Evolutionary conservation across 2,888 invertebrate species (phyloP).

Genomic region (Patella depressa): DNA sequence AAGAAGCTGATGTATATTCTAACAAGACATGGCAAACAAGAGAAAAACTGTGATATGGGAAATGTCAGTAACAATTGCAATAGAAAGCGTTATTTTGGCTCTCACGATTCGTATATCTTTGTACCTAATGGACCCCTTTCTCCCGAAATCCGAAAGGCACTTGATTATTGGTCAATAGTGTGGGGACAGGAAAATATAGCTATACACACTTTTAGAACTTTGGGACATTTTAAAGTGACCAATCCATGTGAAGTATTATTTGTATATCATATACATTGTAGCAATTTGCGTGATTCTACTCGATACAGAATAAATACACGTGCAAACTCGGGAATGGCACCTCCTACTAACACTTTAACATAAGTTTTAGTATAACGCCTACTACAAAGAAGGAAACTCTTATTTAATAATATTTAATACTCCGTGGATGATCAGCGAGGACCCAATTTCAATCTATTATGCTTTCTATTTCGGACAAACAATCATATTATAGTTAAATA

Average conservation of each 20-base stretch:
- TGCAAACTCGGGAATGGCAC: not conserved
- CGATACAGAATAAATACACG: not conserved
- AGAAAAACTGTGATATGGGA: slow-evolving; percentile 20
- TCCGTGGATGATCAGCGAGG: no score
- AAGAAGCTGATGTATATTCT: slow-evolving; percentile 20
- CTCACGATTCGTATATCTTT: slow-evolving; percentile 24
- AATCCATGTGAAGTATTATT: slow-evolving; percentile 25
- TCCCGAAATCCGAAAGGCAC: not conserved
- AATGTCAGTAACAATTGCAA: not conserved
- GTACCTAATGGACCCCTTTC: slow-evolving; percentile 11
- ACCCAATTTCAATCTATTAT: no score
- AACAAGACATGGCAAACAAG: slow-evolving; percentile 17
- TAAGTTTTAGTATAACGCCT: not conserved
- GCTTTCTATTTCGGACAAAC: no score
- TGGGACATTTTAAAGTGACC: slow-evolving; percentile 14
- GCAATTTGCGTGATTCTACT: not conserved
- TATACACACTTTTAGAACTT: slow-evolving; percentile 13
- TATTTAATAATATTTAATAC: no score
- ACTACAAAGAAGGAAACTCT: no score
- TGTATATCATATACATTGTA: slow-evolving; percentile 24
- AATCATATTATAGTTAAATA: no score
- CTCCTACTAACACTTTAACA: not conserved
- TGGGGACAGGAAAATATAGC: slow-evolving; percentile 18
- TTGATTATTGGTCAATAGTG: not conserved
- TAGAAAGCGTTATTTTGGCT: slow-evolving; percentile 6